Evolutionary conservation across 2,797 vertebrate genomes (phyloP).

Genomic region (Clangula hyemalis): DNA sequence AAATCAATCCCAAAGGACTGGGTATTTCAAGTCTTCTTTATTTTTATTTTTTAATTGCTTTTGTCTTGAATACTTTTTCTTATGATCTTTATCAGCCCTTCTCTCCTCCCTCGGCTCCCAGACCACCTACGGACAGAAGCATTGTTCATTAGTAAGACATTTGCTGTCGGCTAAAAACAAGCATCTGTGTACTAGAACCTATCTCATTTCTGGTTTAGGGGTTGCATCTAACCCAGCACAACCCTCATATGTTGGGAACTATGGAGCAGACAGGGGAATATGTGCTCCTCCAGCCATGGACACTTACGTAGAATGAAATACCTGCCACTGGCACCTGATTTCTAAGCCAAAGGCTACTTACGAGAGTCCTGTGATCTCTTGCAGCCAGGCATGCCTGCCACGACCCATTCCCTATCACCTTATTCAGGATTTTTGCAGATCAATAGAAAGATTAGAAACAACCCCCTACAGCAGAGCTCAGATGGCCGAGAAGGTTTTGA

Average conservation of each 20-base stretch:
- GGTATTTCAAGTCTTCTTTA: neutral
- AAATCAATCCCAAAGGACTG: neutral
- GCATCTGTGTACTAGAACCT: neutral
- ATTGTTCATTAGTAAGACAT: neutral
- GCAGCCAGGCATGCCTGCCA: neutral
- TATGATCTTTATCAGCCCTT: neutral
- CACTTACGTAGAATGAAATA: neutral
- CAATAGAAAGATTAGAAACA: neutral
- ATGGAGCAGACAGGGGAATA: accelerated
- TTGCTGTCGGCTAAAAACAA: neutral
- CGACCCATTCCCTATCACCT: neutral
- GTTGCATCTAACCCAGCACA: neutral
- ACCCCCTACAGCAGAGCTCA: neutral
- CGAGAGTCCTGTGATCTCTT: neutral
- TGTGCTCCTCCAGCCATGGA: accelerated
- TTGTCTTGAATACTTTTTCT: neutral
- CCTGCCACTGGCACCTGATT: neutral
- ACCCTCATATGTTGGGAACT: accelerated
- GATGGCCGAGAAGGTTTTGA: neutral
- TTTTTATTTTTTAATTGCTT: neutral
- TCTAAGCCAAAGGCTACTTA: neutral
- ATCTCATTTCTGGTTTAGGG: neutral
- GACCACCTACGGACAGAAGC: neutral
- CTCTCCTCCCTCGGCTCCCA: neutral
- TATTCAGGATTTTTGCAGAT: neutral